phyloP scores from a whole-genome alignment of 2,797 vertebrate genomes.

The Hafferia zeledoni region DNA sequence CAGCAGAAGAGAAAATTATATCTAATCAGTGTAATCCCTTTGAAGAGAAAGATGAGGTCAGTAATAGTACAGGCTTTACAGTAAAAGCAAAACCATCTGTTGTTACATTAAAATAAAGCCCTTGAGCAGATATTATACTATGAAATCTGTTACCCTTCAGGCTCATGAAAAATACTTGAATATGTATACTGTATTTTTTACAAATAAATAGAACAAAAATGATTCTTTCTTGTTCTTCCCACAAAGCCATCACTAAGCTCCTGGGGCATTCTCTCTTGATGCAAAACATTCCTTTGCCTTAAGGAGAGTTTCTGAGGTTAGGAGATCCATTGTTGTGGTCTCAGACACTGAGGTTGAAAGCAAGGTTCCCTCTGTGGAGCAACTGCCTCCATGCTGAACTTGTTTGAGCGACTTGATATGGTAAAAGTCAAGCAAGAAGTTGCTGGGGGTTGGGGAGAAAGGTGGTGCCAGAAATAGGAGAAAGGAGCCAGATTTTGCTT shows the following conservation, averaged over 20 bases:
- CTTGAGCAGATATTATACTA: slow-evolving; percentile 42
- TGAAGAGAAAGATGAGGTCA: slow-evolving; percentile 62
- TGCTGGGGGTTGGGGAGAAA: not conserved
- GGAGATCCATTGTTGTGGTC: slow-evolving; percentile 55
- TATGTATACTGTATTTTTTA: slow-evolving; percentile 51
- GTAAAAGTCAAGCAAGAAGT: slow-evolving; percentile 20
- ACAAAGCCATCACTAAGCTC: slow-evolving; percentile 48
- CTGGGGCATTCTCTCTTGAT: slow-evolving; percentile 29
- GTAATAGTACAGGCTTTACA: slow-evolving; percentile 53
- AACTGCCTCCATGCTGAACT: slow-evolving; percentile 11
- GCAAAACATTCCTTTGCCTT: slow-evolving; percentile 61
- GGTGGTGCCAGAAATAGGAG: not conserved
- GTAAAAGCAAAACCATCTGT: slow-evolving; percentile 62
- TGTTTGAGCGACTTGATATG: slow-evolving; percentile 4
- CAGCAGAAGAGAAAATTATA: slow-evolving; percentile 51
- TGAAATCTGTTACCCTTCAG: slow-evolving; percentile 47
- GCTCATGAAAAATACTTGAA: slow-evolving; percentile 51
- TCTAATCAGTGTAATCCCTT: slow-evolving; percentile 66
- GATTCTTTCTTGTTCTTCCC: slow-evolving; percentile 52
- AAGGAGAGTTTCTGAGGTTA: slow-evolving; percentile 56
- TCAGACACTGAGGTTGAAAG: slow-evolving; percentile 31
- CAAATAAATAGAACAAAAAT: slow-evolving; percentile 61
- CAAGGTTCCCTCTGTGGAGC: not conserved
- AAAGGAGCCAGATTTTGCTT: slow-evolving; percentile 1
- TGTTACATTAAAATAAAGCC: slow-evolving; percentile 57